Conservation (phyloP, 2,888 invertebrate species). For the Antitype chi region DNA sequence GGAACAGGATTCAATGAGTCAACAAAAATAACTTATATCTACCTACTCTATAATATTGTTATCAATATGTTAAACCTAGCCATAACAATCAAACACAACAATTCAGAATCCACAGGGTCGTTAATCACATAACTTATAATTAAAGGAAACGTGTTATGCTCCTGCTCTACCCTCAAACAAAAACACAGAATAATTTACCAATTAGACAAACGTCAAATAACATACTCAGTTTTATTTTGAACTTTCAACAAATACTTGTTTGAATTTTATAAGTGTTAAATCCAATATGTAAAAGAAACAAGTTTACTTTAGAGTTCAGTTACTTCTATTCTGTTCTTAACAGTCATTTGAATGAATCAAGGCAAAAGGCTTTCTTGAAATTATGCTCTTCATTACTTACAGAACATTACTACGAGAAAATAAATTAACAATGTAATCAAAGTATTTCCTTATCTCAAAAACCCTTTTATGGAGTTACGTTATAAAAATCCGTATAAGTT, state of each 20-base stretch:
- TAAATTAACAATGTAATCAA: conserved; percentile 20
- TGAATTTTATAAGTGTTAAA: background rate
- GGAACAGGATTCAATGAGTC: background rate
- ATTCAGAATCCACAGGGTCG: conserved; percentile 33
- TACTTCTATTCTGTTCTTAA: background rate
- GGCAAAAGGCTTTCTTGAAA: background rate
- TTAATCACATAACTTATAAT: conserved; percentile 34
- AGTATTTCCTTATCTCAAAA: conserved; percentile 22
- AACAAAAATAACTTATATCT: conserved; percentile 2
- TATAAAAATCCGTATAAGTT: conserved; percentile 43
- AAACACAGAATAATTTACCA: conserved; percentile 36
- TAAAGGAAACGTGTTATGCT: conserved; percentile 20
- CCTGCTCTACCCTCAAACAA: background rate
- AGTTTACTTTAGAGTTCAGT: no score
- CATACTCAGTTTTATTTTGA: background rate
- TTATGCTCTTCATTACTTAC: background rate
- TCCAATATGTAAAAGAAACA: background rate
- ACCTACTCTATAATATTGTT: background rate
- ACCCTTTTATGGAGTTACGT: conserved; percentile 26
- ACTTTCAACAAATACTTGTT: conserved; percentile 1
- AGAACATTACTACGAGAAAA: conserved; percentile 11
- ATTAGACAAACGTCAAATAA: conserved; percentile 31
- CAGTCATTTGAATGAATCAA: background rate
- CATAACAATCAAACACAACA: conserved; percentile 17
- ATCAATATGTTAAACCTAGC: background rate